Evolutionary conservation across 2,113 vertebrate species (phyloP).

Genomic region (Lonchura striata): DNA sequence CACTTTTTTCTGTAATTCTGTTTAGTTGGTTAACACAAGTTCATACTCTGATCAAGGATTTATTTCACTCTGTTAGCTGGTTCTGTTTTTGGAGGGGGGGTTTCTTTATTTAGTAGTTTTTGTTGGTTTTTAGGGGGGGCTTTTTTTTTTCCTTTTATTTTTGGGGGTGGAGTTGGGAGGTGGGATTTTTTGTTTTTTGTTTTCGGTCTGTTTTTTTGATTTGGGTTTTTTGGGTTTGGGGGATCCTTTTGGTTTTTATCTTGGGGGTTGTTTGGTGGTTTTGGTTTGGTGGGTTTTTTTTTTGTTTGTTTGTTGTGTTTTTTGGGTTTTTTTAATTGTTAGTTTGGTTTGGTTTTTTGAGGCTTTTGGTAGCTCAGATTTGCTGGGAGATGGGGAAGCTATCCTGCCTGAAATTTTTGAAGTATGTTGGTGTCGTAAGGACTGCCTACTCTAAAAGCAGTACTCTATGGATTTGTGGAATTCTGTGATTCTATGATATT

Average conservation of each 20-base stretch:
- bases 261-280: no score
- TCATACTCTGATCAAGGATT: neutral
- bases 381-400: rapidly evolving
- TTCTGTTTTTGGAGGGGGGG: neutral
- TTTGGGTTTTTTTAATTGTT: neutral
- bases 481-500: neutral
- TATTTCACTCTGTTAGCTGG: neutral
- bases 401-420: neutral
- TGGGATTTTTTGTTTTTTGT: neutral
- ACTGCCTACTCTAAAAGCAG: neutral
- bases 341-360: neutral
- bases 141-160: rapidly evolving
- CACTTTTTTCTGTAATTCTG: neutral
- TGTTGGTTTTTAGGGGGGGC: neutral
- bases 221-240: neutral
- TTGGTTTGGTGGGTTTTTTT: no score
- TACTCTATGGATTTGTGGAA: neutral
- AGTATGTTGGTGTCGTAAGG: neutral
- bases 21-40: neutral
- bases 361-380: neutral
- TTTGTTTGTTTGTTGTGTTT: neutral
- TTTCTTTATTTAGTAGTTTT: neutral
- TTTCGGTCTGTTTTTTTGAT: no score
- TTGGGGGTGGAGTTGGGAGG: neutral
- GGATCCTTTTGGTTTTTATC: neutral